Conservation (phyloP, 2,113 vertebrate species). For the Spizaetus ornatus region DNA sequence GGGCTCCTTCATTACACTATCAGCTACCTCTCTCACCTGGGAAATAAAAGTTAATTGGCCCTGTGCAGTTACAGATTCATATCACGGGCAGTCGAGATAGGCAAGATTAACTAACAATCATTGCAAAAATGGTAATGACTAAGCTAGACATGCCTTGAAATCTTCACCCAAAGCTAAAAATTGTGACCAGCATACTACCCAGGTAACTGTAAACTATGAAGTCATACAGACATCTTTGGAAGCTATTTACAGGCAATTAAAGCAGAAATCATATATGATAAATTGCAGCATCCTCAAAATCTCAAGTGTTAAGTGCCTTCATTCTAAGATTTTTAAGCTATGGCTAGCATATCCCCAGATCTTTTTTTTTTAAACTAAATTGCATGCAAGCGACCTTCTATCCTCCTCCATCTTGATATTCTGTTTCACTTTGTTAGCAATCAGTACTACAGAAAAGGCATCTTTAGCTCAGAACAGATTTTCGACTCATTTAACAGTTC, state of each 20-base stretch:
- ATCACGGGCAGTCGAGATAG: background rate
- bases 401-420: background rate
- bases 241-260: background rate
- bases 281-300: background rate
- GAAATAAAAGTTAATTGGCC: background rate
- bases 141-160: background rate
- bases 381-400: background rate
- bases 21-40: background rate
- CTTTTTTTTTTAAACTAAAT: background rate
- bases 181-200: background rate
- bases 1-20: background rate
- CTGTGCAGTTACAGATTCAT: background rate
- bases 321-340: background rate
- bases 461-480: background rate
- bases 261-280: background rate
- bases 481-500: slow-evolving; percentile 7
- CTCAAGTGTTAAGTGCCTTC: background rate
- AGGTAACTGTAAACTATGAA: background rate
- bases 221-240: background rate
- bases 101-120: background rate
- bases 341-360: background rate
- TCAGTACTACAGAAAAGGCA: background rate
- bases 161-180: background rate
- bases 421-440: background rate
- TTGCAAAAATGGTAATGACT: background rate